These are phyloP conservation scores for Malacosoma neustria DNA, from an alignment of 2,888 invertebrate genomes.

Conservation along the genomic window DNA sequence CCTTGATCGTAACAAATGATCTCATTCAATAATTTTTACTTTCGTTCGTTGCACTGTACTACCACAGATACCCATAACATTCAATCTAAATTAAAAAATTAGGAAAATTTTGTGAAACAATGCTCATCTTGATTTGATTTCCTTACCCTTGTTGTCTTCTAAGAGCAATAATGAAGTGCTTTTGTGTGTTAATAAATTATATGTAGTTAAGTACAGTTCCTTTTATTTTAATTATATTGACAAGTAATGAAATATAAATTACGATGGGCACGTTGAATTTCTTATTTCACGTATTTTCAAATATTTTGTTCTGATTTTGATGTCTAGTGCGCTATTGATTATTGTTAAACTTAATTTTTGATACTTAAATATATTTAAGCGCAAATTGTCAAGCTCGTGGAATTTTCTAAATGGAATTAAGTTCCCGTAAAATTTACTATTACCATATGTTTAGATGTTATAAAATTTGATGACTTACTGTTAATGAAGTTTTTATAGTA, in stretches of 20 bases:
- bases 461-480: slow-evolving; percentile 46
- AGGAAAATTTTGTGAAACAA: slow-evolving; percentile 28
- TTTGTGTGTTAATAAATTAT: slow-evolving; percentile 12
- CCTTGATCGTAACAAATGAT: background rate
- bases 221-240: slow-evolving; percentile 14
- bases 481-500: slow-evolving; percentile 35
- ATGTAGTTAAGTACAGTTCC: background rate
- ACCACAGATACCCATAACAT: slow-evolving; percentile 34
- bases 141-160: slow-evolving; percentile 17
- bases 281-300: slow-evolving; percentile 73
- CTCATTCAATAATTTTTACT: background rate
- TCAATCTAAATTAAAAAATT: slow-evolving; percentile 13
- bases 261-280: slow-evolving; percentile 55
- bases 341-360: slow-evolving; percentile 23
- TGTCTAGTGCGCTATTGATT: slow-evolving; percentile 23
- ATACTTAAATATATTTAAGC: slow-evolving; percentile 26
- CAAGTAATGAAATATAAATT: slow-evolving; percentile 26
- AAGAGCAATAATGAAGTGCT: slow-evolving; percentile 31
- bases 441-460: slow-evolving; percentile 40
- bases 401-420: slow-evolving; percentile 69
- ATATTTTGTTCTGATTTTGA: slow-evolving; percentile 44
- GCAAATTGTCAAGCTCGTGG: slow-evolving; percentile 31
- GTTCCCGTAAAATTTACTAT: slow-evolving; percentile 55
- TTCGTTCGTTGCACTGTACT: slow-evolving; percentile 25
- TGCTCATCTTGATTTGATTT: slow-evolving; percentile 59